Evolutionary conservation across 2,113 vertebrate species (phyloP).

Genomic region (Polypterus senegalus): DNA sequence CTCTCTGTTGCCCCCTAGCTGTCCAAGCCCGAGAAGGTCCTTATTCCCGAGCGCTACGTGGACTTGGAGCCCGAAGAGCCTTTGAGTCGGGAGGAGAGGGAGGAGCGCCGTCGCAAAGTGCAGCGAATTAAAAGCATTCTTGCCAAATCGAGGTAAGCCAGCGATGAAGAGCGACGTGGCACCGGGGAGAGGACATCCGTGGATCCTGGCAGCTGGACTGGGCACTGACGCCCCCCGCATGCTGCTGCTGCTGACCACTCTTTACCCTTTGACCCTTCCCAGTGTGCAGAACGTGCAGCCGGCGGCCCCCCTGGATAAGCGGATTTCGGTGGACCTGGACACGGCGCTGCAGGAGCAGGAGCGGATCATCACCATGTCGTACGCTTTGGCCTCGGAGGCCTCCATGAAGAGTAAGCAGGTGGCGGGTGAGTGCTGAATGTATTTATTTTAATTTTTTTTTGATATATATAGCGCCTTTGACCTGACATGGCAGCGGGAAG

Average conservation of each 20-base stretch:
- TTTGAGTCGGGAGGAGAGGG: slow-evolving; percentile 76
- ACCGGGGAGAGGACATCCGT: too few relatives aligned
- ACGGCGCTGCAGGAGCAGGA: slow-evolving; percentile 82
- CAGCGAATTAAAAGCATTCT: slow-evolving; percentile 91
- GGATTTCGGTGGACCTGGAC: slow-evolving; percentile 56
- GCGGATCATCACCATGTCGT: slow-evolving; percentile 92
- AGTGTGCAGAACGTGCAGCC: slow-evolving; percentile 78
- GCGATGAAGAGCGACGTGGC: too few relatives aligned
- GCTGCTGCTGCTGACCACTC: too few relatives aligned
- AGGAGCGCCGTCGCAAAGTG: slow-evolving; percentile 77
- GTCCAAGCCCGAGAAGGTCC: slow-evolving; percentile 81
- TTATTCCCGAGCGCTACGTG: slow-evolving; percentile 84
- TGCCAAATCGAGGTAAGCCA: slow-evolving; percentile 74
- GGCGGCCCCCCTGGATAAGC: slow-evolving; percentile 50
- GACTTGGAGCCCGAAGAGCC: slow-evolving; percentile 81
- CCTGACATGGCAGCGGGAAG: too few relatives aligned
- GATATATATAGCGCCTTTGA: too few relatives aligned
- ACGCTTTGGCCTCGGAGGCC: slow-evolving; percentile 87
- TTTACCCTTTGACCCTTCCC: neutral
- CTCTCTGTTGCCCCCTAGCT: slow-evolving; percentile 44
- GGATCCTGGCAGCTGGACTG: too few relatives aligned
- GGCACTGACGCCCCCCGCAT: too few relatives aligned
- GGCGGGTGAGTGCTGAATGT: slow-evolving; percentile 60
- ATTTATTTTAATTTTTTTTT: too few relatives aligned
- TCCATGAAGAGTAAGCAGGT: slow-evolving; percentile 93